Evolutionary conservation across 2,113 vertebrate genomes (phyloP), one percentile per base, ranked within the genome.

Genomic region (Scomber japonicus): DNA sequence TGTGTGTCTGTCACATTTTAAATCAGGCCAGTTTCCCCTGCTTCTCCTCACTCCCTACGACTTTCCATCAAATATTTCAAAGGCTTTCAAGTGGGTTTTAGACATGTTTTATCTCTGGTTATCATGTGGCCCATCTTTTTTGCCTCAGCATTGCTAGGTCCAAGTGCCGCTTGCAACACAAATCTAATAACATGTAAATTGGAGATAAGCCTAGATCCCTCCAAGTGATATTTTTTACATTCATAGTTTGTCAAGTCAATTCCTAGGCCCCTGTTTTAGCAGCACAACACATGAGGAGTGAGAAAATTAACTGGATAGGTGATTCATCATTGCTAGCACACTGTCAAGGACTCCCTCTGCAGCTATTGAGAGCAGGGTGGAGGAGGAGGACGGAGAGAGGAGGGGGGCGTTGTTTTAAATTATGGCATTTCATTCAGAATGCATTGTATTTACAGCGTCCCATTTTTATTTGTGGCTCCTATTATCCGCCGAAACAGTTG

Each of bases 271-370:
- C 96, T 96, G 97, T 97, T 98, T 99, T 97, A 98, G 96, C 95
- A 96, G 96, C 96, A 97, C 97, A 98, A 97, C 97, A 98, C 97
- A 97, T 96, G 96, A 98, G 96, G 96, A 96, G 97, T 97, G 97
- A 98, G 97, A 99, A 97, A 98, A 99, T 99, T 98, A 99, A 98
- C 97, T 97, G 96, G 97, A 95, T 97, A 96, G 97, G 97, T 98
- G 97, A 99, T 99, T 99, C 97, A 99, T 99, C 98, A 99, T 97
- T 97, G 97, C 97, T 97, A 97, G 96, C 93, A 97, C 96, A 97
- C 98, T 99, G 98, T 99, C 98, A 99, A 98, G 97, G 96, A 98
- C 97, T 99, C 97, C 97, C 97, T 96, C 96, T 97, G 97, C 97
- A 97, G 97, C 96, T 96, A 95, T 96, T 96, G 96, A 94, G 96